Conservation (phyloP, 2,888 invertebrate genomes). For the Catocala sponsa region DNA sequence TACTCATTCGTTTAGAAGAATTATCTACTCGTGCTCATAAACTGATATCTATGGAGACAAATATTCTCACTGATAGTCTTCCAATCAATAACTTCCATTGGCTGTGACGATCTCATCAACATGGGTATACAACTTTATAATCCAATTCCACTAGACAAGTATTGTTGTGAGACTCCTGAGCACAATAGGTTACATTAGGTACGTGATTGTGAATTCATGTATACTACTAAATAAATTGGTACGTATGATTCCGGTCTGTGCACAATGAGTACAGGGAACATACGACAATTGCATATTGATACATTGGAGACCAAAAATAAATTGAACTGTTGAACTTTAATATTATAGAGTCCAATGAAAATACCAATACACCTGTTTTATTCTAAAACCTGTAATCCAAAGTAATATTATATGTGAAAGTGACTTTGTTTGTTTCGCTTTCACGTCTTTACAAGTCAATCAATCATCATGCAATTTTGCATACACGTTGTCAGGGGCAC, state of each 20-base stretch:
- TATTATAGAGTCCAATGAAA: background rate
- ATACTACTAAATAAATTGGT: conserved; percentile 54
- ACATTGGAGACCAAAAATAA: conserved; percentile 26
- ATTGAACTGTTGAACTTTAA: conserved; percentile 17
- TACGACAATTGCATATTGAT: conserved; percentile 20
- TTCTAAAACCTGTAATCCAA: too few species aligned
- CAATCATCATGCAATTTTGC: too few species aligned
- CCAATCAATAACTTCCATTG: background rate
- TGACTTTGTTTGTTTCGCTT: too few species aligned
- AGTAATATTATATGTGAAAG: too few species aligned
- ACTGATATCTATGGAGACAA: too few species aligned
- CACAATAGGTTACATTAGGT: conserved; percentile 40
- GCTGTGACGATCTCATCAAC: background rate
- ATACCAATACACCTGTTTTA: background rate
- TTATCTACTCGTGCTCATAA: too few species aligned
- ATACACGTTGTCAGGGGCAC: too few species aligned
- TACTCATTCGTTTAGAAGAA: too few species aligned
- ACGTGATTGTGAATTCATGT: conserved; percentile 50
- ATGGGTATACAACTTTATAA: conserved; percentile 25
- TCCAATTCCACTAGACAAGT: conserved; percentile 29
- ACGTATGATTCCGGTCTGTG: conserved; percentile 56
- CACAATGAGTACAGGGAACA: conserved; percentile 36
- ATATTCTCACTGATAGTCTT: background rate
- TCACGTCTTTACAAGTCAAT: too few species aligned
- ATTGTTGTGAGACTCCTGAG: conserved; percentile 28